Percentiles rank a stretch among this genome's conserved stretches.
Conservation (phyloP, 2,797 vertebrate species). For the Fringilla coelebs region DNA sequence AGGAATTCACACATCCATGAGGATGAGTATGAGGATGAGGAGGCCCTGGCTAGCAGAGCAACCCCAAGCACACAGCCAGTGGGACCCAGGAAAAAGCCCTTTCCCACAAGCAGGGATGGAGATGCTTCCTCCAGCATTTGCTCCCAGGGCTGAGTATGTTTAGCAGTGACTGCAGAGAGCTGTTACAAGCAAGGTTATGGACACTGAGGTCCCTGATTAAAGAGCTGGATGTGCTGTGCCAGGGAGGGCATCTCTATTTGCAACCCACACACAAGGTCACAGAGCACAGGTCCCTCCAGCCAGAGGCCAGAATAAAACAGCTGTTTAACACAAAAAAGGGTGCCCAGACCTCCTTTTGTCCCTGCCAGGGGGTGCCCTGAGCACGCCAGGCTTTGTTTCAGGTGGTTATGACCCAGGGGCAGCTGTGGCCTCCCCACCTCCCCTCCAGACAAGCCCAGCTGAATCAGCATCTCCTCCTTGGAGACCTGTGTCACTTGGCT, state of each 20-base stretch:
- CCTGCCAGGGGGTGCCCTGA: background rate
- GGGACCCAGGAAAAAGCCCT: accelerated
- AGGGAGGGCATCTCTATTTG: background rate
- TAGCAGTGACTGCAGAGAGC: background rate
- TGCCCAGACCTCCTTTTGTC: background rate
- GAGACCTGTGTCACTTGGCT: background rate
- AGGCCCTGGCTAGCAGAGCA: background rate
- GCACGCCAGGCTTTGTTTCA: background rate
- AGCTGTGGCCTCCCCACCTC: background rate
- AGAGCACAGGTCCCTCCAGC: background rate
- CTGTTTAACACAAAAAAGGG: background rate
- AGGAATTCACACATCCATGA: background rate
- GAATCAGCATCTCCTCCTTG: background rate
- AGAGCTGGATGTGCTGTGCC: background rate
- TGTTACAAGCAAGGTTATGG: background rate
- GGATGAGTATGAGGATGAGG: background rate
- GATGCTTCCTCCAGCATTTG: background rate
- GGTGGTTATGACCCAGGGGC: background rate
- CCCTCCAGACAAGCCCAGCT: background rate
- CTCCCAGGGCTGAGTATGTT: background rate
- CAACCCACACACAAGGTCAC: background rate
- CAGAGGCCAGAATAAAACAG: background rate
- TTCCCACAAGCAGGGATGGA: background rate
- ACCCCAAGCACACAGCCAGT: accelerated
- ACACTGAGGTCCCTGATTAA: background rate